Evolutionary conservation across 2,888 invertebrate genomes (phyloP), one percentile per base, ranked within the genome.

Genomic region (Pseudolycoriella hygida): DNA sequence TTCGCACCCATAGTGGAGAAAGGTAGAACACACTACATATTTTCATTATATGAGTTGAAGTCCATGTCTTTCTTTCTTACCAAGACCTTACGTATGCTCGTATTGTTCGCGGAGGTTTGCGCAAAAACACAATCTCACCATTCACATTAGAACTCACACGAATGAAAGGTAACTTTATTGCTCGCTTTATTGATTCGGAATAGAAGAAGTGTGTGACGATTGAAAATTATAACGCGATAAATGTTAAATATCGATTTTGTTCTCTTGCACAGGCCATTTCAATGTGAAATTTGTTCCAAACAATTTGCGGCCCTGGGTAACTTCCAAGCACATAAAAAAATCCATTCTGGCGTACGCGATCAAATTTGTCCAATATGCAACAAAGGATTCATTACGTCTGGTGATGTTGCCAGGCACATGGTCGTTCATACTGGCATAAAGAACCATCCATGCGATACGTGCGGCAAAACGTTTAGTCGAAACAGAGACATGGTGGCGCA

Each of bases 261-360:
- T n/a, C n/a, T n/a, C n/a, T n/a, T n/a, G n/a, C n/a, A n/a, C n/a
- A 25, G 71, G 47, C 75, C 75, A 0, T 75, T 73, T 51, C 74
- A 75, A 48, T 76, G 75, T 59, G 74, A 75, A 56, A 67, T 74
- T 6, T 75, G 75, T 57, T 73, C 74, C 44, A 75, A 75, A 57
- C 68, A 68, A 51, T 76, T 75, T 57, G 69, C 73, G 1, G 74
- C 74, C 1, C 62, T 74, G 55, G 73, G 75, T 0, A 75, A 75
- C 55, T 70, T 76, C 48, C 72, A 73, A 50, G 71, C 74, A 2
- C 76, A 76, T 56, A 64, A 73, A n/a, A 76, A 75, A 59, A 75
- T 74, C 30, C 76, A 76, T 48, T 67, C 69, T 1, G 75, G 75
- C 1, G 70, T 74, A 51, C 68, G 69, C 41, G 74, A 76, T 61